phyloP scores from a whole-genome alignment of 2,888 invertebrate genomes.

The Halictus quadricinctus region DNA sequence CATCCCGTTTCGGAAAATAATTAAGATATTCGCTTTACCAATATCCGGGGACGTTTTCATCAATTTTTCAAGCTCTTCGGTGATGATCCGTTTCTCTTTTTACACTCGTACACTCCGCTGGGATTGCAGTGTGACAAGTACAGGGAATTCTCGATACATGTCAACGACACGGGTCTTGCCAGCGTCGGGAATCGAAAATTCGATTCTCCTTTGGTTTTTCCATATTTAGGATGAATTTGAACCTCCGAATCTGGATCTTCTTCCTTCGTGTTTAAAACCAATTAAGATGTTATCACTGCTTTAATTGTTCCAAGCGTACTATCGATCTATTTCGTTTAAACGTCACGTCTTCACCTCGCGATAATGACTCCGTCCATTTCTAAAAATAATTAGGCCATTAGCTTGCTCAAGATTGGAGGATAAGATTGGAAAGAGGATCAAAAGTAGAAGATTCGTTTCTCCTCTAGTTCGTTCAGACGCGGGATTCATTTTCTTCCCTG shows the following conservation, averaged over 20 bases:
- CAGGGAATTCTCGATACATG: no score
- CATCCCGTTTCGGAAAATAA: background rate
- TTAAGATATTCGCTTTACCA: background rate
- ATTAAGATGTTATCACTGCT: background rate
- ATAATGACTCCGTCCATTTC: background rate
- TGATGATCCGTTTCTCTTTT: no score
- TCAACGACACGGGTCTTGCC: no score
- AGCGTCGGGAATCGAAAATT: no score
- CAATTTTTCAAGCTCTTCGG: no score
- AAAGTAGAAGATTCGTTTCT: background rate
- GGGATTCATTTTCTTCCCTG: background rate
- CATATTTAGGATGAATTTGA: no score
- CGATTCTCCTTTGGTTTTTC: no score
- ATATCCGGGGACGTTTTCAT: background rate
- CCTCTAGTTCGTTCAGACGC: background rate
- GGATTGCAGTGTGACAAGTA: no score
- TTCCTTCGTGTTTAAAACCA: no score
- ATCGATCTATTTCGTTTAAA: background rate
- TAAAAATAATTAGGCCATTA: background rate
- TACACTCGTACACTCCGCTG: no score
- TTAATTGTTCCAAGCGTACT: no score
- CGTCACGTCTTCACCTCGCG: background rate
- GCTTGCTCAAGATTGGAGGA: background rate
- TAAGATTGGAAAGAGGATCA: slow-evolving; percentile 7
- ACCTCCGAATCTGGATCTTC: no score